Base-by-base conservation (phyloP, 2,113 vertebrate species). In the Parus major region DNA sequence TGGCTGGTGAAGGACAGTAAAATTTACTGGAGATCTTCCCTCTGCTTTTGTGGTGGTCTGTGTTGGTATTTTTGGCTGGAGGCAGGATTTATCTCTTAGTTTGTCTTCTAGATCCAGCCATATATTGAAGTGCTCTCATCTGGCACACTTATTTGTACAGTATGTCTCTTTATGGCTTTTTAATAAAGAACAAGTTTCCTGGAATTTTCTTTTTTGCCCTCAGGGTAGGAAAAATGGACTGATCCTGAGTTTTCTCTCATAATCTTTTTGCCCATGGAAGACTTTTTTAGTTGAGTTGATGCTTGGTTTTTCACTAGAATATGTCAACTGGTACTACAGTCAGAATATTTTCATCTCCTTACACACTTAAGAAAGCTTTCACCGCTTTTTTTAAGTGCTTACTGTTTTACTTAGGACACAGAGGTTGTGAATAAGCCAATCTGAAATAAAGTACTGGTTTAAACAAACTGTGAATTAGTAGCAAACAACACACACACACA, bases 101-200 rank as follows among this genome's bases (percentile, higher is more conserved):
- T 85, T 89, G 70, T 64, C 53, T 86, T 91, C 70, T 79, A 42
- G 64, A 89, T 29, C n/a, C 53, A 79, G 50, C 91, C 81, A 87
- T 87, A 85, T 86, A 95, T 79, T 89, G 86, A 53, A 92, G 73
- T 80, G 19, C 41, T 82, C 75, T 94, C 69, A 82, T 89, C 94
- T 96, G 91, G 84, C 46, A 65, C 50, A 53, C 27, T 95, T 79
- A 91, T 71, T 96, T 87, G 21, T 82, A 68, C 86, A 89, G 47
- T 46, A 77, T 91, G 86, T 91, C 55, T 85, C 4, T 4, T 87
- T 91, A 96, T 57, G 53, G 41, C 49, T 92, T 84, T 95, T 92
- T 90, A 95, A 92, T 77, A 91, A 82, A 87, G 36, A 96, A 53
- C 86, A 90, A 93, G 69, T 87, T 96, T 96, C 70, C 63, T 92